Base-by-base conservation (phyloP, 2,113 vertebrate genomes). In the Labrus mixtus region DNA sequence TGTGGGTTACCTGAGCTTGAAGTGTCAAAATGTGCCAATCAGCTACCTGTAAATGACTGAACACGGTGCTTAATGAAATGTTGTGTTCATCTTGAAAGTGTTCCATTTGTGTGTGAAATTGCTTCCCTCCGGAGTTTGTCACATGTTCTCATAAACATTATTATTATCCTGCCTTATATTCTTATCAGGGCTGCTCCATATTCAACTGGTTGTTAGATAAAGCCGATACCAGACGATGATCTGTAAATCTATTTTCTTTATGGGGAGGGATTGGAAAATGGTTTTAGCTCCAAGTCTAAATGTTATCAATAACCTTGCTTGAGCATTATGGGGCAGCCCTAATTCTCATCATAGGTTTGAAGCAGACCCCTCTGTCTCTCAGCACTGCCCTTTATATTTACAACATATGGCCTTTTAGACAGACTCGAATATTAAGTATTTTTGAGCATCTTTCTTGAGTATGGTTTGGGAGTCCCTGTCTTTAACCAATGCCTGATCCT, bases 61-160 rank as follows among this genome's bases (percentile, higher is more conserved):
- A 82, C 70, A 87, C 56, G 93, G 92, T 94, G 93, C 93, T 94
- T 91, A 82, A 80, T 64, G 68, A 87, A 68, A 86, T 63, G 51
- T 89, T 58, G 54, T 77, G 68, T 82, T 77, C 63, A 55, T 80
- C 79, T 65, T 87, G 63, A 86, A 83, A 75, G 55, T 88, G 76
- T 87, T 84, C 46, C 51, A 55, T 74, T 60, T 83, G 61, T 91
- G 72, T 76, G 57, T 78, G 68, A 29, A 37, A 17, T 69, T 68
- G 39, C n/a, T 61, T 53, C 45, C 12, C 41, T 51, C 12, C 41
- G 65, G 20, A 77, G 65, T 78, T 76, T 71, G 36, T 62, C 62
- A 69, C 54, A 61, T 75, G 76, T 82, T 67, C 65, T 74, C 65
- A 62, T 65, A 72, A 74, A 53, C 73, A 76, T 64, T 79, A 68